Conservation (phyloP, 2,888 invertebrate genomes). For the Agrotis segetum region DNA sequence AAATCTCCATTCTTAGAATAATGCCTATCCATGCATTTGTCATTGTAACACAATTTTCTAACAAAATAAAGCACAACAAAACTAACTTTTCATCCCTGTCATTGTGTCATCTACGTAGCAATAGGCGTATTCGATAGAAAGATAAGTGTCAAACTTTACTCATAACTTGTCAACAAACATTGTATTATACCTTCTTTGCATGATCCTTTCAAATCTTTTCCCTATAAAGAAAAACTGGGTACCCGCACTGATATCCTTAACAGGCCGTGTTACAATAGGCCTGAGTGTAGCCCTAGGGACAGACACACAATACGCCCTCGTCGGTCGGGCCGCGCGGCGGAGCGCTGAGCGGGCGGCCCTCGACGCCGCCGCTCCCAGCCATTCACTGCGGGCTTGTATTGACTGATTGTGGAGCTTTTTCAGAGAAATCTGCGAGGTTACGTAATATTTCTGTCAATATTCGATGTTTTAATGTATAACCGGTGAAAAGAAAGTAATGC, state of each 20-base stretch:
- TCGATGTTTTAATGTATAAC: conserved; percentile 6
- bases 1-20: too few relatives aligned
- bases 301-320: conserved; percentile 56
- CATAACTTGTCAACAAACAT: conserved; percentile 34
- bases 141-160: conserved; percentile 29
- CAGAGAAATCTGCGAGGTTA: conserved; percentile 28
- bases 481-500: not conserved
- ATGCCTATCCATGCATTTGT: too few relatives aligned
- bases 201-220: conserved; percentile 28
- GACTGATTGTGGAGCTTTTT: conserved; percentile 59
- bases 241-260: conserved; percentile 46
- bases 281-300: conserved; percentile 56
- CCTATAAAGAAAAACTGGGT: conserved; percentile 30
- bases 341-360: conserved; percentile 7
- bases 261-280: conserved; percentile 50
- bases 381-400: conserved; percentile 54
- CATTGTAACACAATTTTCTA: not conserved
- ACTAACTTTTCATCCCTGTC: not conserved
- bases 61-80: too few relatives aligned
- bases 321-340: conserved; percentile 41
- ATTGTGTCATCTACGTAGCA: not conserved
- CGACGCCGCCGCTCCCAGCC: conserved; percentile 18
- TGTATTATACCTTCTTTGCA: conserved; percentile 42
- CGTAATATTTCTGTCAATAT: conserved; percentile 39
- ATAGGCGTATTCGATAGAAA: not conserved